A percentile compares a stretch with the other conserved stretches of the same genome.
Conservation (phyloP, 2,113 vertebrate species). For the Oostethus manadensis region DNA sequence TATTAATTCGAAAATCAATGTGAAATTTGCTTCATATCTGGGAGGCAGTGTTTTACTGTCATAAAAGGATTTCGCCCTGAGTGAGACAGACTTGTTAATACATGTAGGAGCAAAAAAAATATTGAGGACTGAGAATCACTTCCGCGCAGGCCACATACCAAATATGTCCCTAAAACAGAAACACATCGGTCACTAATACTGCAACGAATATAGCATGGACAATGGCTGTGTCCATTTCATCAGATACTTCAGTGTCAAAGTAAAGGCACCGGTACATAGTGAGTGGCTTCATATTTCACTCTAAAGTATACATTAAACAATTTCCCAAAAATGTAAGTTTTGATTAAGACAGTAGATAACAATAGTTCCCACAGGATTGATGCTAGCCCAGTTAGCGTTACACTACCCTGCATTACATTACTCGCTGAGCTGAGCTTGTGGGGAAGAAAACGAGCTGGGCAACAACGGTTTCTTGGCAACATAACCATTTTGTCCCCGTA, state of each 20-base stretch:
- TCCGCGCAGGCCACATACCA: slow-evolving; percentile 56
- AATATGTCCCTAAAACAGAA: slow-evolving; percentile 4
- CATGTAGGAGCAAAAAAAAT: slow-evolving; percentile 32
- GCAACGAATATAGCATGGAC: slow-evolving; percentile 1
- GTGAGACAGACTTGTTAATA: slow-evolving; percentile 40
- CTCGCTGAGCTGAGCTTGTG: neutral
- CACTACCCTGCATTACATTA: neutral
- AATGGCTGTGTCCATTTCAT: slow-evolving; percentile 26
- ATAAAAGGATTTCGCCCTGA: neutral
- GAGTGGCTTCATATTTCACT: too few species aligned
- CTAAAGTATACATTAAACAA: too few species aligned
- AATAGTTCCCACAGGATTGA: slow-evolving; percentile 18
- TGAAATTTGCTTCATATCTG: neutral
- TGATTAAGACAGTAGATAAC: neutral
- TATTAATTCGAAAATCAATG: neutral
- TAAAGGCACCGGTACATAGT: neutral
- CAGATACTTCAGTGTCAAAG: neutral
- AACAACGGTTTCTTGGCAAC: neutral
- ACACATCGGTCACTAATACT: slow-evolving; percentile 9
- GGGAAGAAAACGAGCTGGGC: slow-evolving; percentile 19
- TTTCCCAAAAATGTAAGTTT: neutral
- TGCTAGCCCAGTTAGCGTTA: slow-evolving; percentile 14
- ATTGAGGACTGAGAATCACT: slow-evolving; percentile 44
- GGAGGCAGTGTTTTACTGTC: neutral
- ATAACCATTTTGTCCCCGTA: neutral